Percentiles rank a stretch among this genome's conserved stretches.
Conservation (phyloP, 2,113 vertebrate species). For the Scopus umbretta region DNA sequence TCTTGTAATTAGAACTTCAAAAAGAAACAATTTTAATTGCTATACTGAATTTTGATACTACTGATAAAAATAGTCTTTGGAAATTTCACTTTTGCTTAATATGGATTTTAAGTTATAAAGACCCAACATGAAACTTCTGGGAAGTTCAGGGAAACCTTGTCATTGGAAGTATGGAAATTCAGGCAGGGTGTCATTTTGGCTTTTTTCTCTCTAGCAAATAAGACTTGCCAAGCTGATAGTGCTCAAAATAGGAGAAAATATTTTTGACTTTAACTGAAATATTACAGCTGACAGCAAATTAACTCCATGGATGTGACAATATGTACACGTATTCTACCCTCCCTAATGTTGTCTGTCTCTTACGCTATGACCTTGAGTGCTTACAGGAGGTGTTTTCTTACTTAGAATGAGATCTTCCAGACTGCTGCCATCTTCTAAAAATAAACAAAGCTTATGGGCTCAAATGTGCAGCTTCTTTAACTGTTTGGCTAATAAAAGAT, state of each 20-base stretch:
- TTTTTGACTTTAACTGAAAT: too few species aligned
- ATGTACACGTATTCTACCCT: rapidly evolving
- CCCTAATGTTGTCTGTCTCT: not conserved
- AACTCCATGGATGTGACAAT: rapidly evolving
- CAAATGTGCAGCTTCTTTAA: not conserved
- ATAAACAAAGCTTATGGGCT: not conserved
- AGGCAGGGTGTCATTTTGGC: not conserved
- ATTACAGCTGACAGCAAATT: not conserved
- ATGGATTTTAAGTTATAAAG: not conserved
- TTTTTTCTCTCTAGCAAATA: not conserved
- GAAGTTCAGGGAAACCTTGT: not conserved
- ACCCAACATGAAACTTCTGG: not conserved
- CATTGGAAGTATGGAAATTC: not conserved
- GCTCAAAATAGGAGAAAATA: not conserved
- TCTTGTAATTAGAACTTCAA: not conserved
- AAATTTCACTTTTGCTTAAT: not conserved
- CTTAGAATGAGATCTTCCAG: not conserved
- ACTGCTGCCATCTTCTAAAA: not conserved
- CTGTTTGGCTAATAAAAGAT: not conserved
- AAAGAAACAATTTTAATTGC: not conserved
- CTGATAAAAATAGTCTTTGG: not conserved
- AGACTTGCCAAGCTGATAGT: not conserved
- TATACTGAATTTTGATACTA: not conserved
- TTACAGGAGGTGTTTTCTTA: not conserved
- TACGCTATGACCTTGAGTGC: too few species aligned